Base-by-base conservation (phyloP, 2,888 invertebrate genomes). In the Pachycephus smyrnensis region DNA sequence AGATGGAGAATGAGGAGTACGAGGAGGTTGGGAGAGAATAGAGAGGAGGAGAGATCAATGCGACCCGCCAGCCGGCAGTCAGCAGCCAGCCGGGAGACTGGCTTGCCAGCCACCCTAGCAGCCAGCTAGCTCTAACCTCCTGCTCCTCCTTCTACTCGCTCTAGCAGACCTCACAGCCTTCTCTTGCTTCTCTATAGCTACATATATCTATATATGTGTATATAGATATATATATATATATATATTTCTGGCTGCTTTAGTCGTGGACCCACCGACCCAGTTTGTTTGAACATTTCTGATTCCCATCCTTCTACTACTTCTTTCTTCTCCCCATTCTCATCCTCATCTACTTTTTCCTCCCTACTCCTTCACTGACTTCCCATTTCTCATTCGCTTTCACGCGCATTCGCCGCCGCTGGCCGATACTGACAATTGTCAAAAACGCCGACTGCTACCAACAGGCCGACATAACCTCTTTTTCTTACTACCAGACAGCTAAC, bases 41-140 rank as follows among this genome's bases (percentile, higher is more conserved):
- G 71, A 69, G 68, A 76, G 78, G 73, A 77, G 78, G 80, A 79
- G 79, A 73, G 73, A 85, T 73, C 91, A 90, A 79, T 84, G 90
- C 40, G 88, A 89, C 84, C 83, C 90, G 76, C 40, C 40, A 55
- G 40, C 40, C 40, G 40, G 40, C 15, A 40, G 40, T 40, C 40
- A 40, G 40, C 87, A 88, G 69, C 82, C 88, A 68, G 85, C 79
- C 30, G 80, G 81, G 82, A 87, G 75, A 76, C 73, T 36, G 12
- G 74, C 31, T 37, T 76, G 37, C 75, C 79, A 75, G 75, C 77
- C 32, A 73, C 73, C 74, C 75, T 32, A 33, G 33, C 71, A 31
- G 33, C 71, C 69, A 30, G 69, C 31, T 12, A 71, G 71, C 55
- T 36, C 40, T 12, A 68, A 55, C 76, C 73, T 69, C 74, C 81